These are phyloP conservation scores for Sinocyclocheilus anophthalmus DNA, from an alignment of 2,113 vertebrate genomes.

Conservation along the genomic window DNA sequence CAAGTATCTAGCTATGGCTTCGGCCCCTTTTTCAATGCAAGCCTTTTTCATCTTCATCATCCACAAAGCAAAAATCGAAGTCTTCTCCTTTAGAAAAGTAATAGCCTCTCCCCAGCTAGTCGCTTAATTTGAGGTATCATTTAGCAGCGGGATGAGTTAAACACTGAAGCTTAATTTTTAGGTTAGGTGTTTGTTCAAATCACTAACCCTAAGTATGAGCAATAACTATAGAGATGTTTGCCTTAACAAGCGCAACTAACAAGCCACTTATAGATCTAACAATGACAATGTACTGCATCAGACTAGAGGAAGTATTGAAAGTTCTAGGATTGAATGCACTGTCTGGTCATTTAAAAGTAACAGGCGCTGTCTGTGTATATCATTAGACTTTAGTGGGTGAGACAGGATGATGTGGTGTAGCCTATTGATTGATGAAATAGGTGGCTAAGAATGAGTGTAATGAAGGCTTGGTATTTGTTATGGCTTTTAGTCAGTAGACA, in stretches of 20 bases:
- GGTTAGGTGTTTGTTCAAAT: too few relatives aligned
- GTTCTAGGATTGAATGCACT: not conserved
- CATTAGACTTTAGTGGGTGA: constrained; percentile 1
- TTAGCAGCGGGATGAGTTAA: not conserved
- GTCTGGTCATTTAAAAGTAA: not conserved
- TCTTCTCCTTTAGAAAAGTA: not conserved
- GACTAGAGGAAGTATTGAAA: constrained; percentile 1
- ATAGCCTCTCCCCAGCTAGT: not conserved
- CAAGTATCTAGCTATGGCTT: not conserved
- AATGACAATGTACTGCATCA: not conserved
- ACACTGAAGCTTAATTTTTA: not conserved
- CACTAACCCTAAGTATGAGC: not conserved
- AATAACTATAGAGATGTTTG: not conserved
- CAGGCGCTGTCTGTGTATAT: not conserved
- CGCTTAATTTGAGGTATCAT: not conserved
- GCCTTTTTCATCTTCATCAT: not conserved
- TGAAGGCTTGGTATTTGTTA: constrained; percentile 42
- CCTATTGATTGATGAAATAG: constrained; percentile 40
- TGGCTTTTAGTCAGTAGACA: constrained; percentile 47
- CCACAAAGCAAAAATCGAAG: not conserved
- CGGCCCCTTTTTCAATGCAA: not conserved
- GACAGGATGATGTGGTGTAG: constrained; percentile 20
- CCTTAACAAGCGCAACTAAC: not conserved
- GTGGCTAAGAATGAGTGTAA: constrained; percentile 41
- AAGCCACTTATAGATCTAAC: not conserved